Evolutionary conservation across 2,113 vertebrate species (phyloP), one percentile per base, ranked within the genome.

Genomic region (Tauraco erythrolophus): DNA sequence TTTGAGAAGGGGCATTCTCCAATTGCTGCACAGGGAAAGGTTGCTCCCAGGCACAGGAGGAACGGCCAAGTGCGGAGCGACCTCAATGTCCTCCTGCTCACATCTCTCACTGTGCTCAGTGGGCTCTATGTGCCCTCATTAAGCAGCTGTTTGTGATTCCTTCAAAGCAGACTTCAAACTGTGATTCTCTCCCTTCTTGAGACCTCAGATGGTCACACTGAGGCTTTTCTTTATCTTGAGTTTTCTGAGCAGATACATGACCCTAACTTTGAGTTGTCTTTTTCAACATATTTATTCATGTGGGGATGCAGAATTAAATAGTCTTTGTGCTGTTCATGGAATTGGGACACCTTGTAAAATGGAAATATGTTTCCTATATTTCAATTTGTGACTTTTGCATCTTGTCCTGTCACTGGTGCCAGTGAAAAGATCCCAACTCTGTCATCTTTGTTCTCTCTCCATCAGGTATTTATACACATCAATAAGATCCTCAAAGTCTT

Each of bases 61-160:
- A 65, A 51, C 1, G 4, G 13, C 6, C 1, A 0, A 28, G 11
- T 11, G 18, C 2, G 1, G 25, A 64, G 31, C 17, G 14, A 45
- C 18, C 21, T 50, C 27, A 8, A 1, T 31, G 41, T 24, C 53
- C n/a, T 76, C 10, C 35, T 46, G 30, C 33, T 70, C 23, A 17
- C 28, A 11, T 37, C 25, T 56, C 37, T 23, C 54, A 31, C 24
- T 22, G 4, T 28, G 17, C 35, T 72, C 31, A 21, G 27, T 19
- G 12, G 9, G 14, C 17, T 57, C 33, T 83, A 9, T 1, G 0
- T 62, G 17, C 21, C 16, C 35, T 72, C 27, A 31, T 31, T 62
- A 71, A 35, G 22, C 27, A 54, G 46, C 39, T 78, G 5, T 30
- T 50, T 50, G 19, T 45, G 21, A 2, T 9, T 17, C 33, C 18